These are phyloP conservation scores for Mythimna vitellina DNA, from an alignment of 2,888 invertebrate genomes.

Conservation along the genomic window DNA sequence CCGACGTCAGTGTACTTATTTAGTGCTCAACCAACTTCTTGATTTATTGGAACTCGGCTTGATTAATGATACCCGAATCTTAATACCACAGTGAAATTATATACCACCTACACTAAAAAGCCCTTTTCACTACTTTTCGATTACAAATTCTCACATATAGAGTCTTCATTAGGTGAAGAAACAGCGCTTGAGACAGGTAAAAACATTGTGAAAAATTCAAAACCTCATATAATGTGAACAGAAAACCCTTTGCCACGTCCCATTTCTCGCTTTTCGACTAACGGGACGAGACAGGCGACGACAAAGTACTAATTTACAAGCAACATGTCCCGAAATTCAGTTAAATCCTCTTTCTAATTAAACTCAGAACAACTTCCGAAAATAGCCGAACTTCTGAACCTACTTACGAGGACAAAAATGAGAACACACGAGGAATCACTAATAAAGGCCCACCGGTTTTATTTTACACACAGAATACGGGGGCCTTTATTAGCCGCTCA, in stretches of 20 bases:
- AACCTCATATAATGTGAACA: background rate
- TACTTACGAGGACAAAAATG: conserved; percentile 57
- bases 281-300: conserved; percentile 14
- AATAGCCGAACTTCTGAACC: conserved; percentile 54
- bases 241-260: background rate
- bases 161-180: background rate
- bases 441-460: conserved; percentile 64
- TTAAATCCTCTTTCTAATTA: conserved; percentile 58
- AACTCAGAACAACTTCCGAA: conserved; percentile 53
- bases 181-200: background rate
- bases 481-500: conserved; percentile 66
- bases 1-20: too few species aligned
- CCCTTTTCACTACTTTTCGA: background rate
- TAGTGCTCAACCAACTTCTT: too few species aligned
- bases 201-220: background rate
- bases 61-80: background rate
- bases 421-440: conserved; percentile 63
- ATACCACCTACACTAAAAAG: background rate
- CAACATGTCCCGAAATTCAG: conserved; percentile 33
- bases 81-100: background rate
- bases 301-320: conserved; percentile 38
- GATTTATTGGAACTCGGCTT: too few species aligned
- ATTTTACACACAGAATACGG: conserved; percentile 66
- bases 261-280: background rate
- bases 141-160: background rate